Percentiles rank a stretch among this genome's conserved stretches.
phyloP scores from a whole-genome alignment of 2,113 vertebrate genomes.

The Oceanodroma tethys region DNA sequence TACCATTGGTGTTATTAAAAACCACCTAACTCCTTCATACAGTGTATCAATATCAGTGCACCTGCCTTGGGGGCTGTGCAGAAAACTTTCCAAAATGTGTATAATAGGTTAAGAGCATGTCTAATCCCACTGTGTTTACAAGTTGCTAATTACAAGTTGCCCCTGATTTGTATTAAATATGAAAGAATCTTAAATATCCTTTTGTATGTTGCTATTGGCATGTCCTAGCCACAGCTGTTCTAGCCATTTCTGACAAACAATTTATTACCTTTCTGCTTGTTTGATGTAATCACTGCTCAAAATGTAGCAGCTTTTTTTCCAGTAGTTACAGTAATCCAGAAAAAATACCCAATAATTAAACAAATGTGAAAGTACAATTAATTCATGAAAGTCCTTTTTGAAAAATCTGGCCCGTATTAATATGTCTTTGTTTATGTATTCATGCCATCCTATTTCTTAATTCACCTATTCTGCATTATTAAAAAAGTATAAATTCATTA shows the following conservation, averaged over 20 bases:
- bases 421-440: conserved; percentile 22
- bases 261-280: neutral
- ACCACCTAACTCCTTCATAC: neutral
- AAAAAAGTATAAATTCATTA: conserved; percentile 45
- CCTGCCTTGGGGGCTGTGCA: neutral
- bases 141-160: neutral
- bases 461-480: conserved; percentile 48
- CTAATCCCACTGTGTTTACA: neutral
- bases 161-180: neutral
- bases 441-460: conserved; percentile 2
- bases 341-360: neutral
- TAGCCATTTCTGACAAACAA: neutral
- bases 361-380: neutral
- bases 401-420: neutral
- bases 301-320: neutral
- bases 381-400: neutral
- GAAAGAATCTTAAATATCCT: neutral
- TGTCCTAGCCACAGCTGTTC: neutral
- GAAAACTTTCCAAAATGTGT: neutral
- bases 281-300: neutral
- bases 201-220: neutral
- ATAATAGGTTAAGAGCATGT: neutral
- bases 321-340: neutral
- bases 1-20: neutral
- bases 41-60: neutral